Conservation (phyloP, 92 coral and sea anemone genomes). For the Isaurus tuberculatus region DNA sequence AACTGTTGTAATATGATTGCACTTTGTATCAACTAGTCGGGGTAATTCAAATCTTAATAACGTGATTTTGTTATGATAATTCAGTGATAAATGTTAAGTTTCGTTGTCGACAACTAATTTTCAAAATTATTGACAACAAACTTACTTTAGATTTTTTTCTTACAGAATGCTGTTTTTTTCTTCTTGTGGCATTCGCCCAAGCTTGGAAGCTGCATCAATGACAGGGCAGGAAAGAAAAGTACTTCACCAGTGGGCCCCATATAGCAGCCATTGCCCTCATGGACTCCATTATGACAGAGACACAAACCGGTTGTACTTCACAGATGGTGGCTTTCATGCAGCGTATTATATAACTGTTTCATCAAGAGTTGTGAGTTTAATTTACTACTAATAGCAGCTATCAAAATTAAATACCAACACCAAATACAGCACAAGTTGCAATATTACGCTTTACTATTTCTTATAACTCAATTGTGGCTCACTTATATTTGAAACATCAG, state of each 20-base stretch:
- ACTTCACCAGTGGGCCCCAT: background rate
- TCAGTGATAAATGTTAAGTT: no score
- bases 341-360: background rate
- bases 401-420: background rate
- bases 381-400: no score
- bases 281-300: slow-evolving; percentile 19
- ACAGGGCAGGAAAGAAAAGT: slow-evolving; percentile 31
- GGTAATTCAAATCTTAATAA: no score
- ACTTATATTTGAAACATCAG: no score
- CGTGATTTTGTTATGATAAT: no score
- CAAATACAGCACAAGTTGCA: background rate
- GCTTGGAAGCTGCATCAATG: slow-evolving; percentile 24
- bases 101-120: background rate
- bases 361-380: slow-evolving; percentile 11
- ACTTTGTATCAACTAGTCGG: no score
- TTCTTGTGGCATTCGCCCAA: slow-evolving; percentile 21
- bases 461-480: no score
- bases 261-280: slow-evolving; percentile 10
- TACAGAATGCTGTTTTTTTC: slow-evolving; percentile 26
- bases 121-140: no score
- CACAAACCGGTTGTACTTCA: slow-evolving; percentile 22
- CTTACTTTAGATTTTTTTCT: background rate
- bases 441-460: background rate
- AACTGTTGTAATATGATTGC: no score
- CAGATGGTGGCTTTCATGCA: background rate